Conservation (phyloP, 2,888 invertebrate genomes). For the Trypoxylon attenuatum region DNA sequence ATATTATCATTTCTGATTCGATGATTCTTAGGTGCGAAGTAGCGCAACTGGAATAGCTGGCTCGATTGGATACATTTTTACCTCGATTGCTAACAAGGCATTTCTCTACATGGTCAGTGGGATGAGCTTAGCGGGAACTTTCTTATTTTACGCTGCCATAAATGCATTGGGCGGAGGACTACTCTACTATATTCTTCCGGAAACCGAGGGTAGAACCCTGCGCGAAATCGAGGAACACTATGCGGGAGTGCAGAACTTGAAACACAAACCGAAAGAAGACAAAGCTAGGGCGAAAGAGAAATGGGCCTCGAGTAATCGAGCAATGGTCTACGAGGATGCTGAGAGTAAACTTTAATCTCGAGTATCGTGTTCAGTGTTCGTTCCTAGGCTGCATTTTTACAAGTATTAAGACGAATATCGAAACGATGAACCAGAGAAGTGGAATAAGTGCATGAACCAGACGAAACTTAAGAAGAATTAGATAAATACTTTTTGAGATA, state of each 20-base stretch:
- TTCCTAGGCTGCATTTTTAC: no score
- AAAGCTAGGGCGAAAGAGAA: conserved; percentile 61
- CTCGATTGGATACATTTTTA: conserved; percentile 85
- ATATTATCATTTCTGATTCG: not conserved
- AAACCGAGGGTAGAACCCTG: conserved; percentile 87
- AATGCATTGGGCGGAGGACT: conserved; percentile 80
- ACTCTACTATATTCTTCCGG: conserved; percentile 84
- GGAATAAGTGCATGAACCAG: no score
- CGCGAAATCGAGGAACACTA: conserved; percentile 84
- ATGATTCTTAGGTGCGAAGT: conserved; percentile 77
- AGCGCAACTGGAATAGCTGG: conserved; percentile 84
- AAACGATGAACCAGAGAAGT: no score
- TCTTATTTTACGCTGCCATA: conserved; percentile 81
- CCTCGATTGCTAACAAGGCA: conserved; percentile 84
- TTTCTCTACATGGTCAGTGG: conserved; percentile 81
- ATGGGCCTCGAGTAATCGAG: conserved; percentile 70
- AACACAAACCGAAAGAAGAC: conserved; percentile 61
- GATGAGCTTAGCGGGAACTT: conserved; percentile 83
- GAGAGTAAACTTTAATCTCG: conserved; percentile 69
- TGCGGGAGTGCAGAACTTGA: conserved; percentile 77
- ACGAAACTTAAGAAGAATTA: no score
- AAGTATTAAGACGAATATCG: no score
- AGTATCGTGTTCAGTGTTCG: no score
- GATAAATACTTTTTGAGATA: no score
- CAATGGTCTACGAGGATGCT: conserved; percentile 62